A percentile compares a stretch with the other conserved stretches of the same genome.
These are phyloP conservation scores for Corythornis vintsioides DNA, from an alignment of 2,113 vertebrate species.

Conservation along the genomic window DNA sequence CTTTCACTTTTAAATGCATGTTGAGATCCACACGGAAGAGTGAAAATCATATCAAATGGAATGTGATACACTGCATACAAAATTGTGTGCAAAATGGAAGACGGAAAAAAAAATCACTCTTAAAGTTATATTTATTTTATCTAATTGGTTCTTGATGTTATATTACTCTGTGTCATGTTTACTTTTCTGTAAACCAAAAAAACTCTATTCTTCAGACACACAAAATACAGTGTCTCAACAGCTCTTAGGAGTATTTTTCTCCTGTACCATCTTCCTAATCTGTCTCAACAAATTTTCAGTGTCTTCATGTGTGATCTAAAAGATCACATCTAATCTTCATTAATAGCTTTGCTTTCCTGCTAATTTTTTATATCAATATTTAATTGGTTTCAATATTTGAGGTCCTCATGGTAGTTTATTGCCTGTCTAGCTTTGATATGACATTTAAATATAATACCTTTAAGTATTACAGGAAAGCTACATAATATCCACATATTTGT, in stretches of 20 bases:
- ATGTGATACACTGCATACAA: too few relatives aligned
- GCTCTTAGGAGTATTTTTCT: neutral
- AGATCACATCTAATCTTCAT: neutral
- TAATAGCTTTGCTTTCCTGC: neutral
- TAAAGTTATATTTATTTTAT: neutral
- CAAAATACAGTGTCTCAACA: neutral
- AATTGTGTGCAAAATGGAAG: neutral
- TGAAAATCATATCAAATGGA: neutral
- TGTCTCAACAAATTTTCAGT: neutral
- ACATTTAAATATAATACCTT: neutral
- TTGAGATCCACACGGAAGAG: neutral
- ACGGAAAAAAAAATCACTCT: neutral
- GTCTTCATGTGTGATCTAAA: neutral
- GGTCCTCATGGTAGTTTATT: neutral
- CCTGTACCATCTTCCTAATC: neutral
- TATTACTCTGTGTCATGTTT: neutral
- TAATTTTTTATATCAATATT: neutral
- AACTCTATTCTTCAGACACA: neutral
- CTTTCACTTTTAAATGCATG: neutral
- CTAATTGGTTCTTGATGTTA: neutral
- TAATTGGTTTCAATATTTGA: neutral
- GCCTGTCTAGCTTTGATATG: neutral
- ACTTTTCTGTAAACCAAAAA: neutral
- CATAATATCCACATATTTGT: neutral
- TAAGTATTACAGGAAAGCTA: neutral